These are phyloP conservation scores for Bambusicola thoracicus DNA, from an alignment of 2,113 vertebrate genomes.

Conservation along the genomic window DNA sequence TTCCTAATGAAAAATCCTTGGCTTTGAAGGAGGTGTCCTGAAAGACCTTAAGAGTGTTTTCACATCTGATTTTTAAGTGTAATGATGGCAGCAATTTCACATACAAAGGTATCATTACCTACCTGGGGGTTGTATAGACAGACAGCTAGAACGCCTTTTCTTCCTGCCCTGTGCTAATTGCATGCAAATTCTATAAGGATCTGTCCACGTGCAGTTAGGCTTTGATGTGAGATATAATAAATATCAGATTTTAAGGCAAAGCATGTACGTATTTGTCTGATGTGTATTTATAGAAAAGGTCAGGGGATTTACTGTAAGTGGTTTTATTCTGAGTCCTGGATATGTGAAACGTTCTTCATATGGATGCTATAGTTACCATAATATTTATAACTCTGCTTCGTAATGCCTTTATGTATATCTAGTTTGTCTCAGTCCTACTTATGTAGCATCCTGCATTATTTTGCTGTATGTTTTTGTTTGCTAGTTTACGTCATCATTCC, in stretches of 20 bases:
- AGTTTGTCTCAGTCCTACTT: background rate
- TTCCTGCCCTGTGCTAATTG: background rate
- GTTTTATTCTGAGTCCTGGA: background rate
- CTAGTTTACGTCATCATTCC: background rate
- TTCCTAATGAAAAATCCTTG: background rate
- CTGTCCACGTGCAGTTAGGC: background rate
- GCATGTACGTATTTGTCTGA: background rate
- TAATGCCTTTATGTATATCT: background rate
- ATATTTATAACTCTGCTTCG: background rate
- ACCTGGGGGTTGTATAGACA: background rate
- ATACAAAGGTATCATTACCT: background rate
- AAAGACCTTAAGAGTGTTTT: background rate
- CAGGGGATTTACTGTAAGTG: background rate
- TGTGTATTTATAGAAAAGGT: background rate
- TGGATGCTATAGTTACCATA: background rate
- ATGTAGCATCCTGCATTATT: background rate
- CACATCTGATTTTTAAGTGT: background rate
- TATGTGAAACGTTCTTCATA: background rate
- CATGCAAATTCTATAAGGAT: background rate
- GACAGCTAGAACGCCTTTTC: background rate
- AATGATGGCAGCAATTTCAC: background rate
- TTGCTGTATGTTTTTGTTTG: background rate
- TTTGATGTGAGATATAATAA: slow-evolving; percentile 27
- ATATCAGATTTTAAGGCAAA: slow-evolving; percentile 25
- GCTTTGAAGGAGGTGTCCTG: background rate